Evolutionary conservation across 2,797 vertebrate genomes (phyloP).

Genomic region (Huso huso): DNA sequence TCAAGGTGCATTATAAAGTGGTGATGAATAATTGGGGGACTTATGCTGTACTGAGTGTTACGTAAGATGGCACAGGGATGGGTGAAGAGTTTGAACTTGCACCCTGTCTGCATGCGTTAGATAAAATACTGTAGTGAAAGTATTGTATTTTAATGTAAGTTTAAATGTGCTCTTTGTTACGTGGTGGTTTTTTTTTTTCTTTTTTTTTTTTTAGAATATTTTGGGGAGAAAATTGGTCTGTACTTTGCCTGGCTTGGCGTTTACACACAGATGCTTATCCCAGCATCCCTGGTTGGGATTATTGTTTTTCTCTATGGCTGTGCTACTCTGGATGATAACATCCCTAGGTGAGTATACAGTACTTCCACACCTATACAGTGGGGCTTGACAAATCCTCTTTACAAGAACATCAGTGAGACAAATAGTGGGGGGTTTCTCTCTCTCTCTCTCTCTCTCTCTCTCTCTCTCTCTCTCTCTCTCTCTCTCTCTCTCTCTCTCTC

Average conservation of each 20-base stretch:
- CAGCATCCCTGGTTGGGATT: conserved; percentile 83
- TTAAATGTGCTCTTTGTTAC: not conserved
- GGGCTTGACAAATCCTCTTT: no score
- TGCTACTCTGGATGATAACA: conserved; percentile 81
- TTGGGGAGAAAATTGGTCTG: conserved; percentile 91
- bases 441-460: not conserved
- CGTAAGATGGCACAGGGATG: no score
- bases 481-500: not conserved
- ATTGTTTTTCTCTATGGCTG: conserved; percentile 94
- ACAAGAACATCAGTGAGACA: no score
- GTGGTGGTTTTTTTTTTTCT: not conserved
- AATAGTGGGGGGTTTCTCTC: not conserved
- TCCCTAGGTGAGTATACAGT: conserved; percentile 72
- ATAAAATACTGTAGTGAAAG: no score
- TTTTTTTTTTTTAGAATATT: conserved; percentile 70
- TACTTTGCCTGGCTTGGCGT: conserved; percentile 97
- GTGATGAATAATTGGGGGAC: no score
- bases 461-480: not conserved
- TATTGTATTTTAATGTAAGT: no score
- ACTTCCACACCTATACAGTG: no score
- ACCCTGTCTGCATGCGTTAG: no score
- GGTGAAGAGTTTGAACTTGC: no score
- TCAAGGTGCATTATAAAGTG: no score
- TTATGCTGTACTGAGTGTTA: no score
- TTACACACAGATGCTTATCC: conserved; percentile 96